Evolutionary conservation across 2,888 invertebrate genomes (phyloP), one percentile per base, ranked within the genome.

Genomic region (Philonicus albiceps): DNA sequence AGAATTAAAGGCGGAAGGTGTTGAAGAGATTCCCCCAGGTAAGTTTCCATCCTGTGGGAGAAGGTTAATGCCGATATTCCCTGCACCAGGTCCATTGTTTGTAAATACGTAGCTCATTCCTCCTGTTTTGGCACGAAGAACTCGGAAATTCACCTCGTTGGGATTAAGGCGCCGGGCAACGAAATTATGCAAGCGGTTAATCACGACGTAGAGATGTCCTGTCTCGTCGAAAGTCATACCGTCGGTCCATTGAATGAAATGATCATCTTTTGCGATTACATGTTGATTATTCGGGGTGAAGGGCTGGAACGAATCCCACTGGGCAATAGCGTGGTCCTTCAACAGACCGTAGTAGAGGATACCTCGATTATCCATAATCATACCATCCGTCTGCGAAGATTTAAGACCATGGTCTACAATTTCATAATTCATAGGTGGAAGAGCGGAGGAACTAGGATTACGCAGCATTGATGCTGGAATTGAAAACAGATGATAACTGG

Each of bases 281-380:
- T 94, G 93, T 90, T 95, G 95, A 30, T 94, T 94, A 86, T 92
- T 92, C 0, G 88, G 87, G 75, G 93, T 93, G 89, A 95, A 94
- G 73, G 94, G 92, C 31, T 93, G 91, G 34, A 93, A 93, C 0
- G 94, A 94, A 90, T 96, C 95, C 95, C 96, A 96, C 91, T 94
- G 94, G 16, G 94, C 94, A 80, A 96, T 94, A 30, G 95, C 95
- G 88, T 95, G 95, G 89, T 95, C 94, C 83, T 94, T 94, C 86
- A 96, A 91, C 34, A 96, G 93, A 72, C 96, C 96, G 91, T 94
- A 96, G 92, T 95, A 96, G 11, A 96, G 92, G 5, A 94, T 91
- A 2, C 96, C 96, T 22, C 93, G 92, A 19, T 95, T 94, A 89
- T 96, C 95, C 95, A 96, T 95, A 87, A 94, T 94, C 95, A 96